Evolutionary conservation across 37 sponge, comb jelly and placozoan genomes (phyloP).

Genomic region (Agelas oroides): DNA sequence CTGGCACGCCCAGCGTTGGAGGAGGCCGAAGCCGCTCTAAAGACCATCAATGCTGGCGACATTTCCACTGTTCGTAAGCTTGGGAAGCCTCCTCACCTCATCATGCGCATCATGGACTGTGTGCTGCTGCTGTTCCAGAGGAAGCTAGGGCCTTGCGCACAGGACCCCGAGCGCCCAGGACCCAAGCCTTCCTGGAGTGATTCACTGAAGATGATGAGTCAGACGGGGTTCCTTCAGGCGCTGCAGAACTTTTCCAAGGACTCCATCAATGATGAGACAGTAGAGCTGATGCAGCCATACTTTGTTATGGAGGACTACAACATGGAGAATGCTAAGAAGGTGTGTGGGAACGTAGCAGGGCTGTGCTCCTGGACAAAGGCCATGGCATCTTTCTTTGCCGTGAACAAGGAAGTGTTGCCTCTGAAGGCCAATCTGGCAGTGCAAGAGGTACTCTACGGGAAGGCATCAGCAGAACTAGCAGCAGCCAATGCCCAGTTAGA

Average conservation of each 20-base stretch:
- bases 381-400: slow-evolving; percentile 91
- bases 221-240: slow-evolving; percentile 82
- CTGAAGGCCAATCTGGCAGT: slow-evolving; percentile 98
- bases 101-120: slow-evolving; percentile 99
- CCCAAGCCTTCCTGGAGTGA: slow-evolving; percentile 94
- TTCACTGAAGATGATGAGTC: slow-evolving; percentile 97
- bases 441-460: slow-evolving; percentile 76
- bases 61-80: slow-evolving; percentile 98
- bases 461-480: slow-evolving; percentile 78
- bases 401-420: slow-evolving; percentile 99
- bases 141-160: slow-evolving; percentile 38
- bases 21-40: slow-evolving; percentile 96
- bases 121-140: slow-evolving; percentile 93
- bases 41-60: slow-evolving; percentile 97
- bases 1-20: slow-evolving; percentile 94
- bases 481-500: slow-evolving; percentile 94
- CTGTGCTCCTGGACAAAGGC: slow-evolving; percentile 99
- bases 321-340: slow-evolving; percentile 90
- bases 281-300: slow-evolving; percentile 96
- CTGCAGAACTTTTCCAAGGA: slow-evolving; percentile 97
- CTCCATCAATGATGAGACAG: slow-evolving; percentile 97
- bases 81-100: slow-evolving; percentile 98
- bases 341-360: slow-evolving; percentile 99
- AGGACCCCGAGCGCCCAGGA: slow-evolving; percentile 91
- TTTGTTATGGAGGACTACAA: slow-evolving; percentile 96